Evolutionary conservation across 2,113 vertebrate species (phyloP).

Genomic region (Paradoxurus hermaphroditus): DNA sequence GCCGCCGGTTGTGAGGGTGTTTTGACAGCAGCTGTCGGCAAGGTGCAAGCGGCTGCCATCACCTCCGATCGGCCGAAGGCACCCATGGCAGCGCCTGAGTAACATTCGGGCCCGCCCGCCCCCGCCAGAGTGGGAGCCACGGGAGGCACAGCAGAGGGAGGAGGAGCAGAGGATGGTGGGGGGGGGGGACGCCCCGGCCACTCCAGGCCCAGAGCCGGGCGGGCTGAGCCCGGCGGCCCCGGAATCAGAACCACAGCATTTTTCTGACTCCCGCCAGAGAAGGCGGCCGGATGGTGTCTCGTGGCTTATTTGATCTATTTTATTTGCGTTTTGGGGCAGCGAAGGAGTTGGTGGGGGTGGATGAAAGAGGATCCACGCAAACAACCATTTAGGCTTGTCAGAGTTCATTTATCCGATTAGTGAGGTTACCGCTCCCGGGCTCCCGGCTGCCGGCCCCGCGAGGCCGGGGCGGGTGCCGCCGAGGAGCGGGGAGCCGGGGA

Average conservation of each 20-base stretch:
- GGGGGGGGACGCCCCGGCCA: background rate
- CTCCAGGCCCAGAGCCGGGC: fast-evolving
- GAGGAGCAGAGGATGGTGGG: background rate
- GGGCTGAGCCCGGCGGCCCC: background rate
- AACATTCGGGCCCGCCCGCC: background rate
- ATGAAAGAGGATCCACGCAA: slow-evolving; percentile 20
- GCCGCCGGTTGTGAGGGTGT: slow-evolving; percentile 49
- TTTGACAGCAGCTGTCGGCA: slow-evolving; percentile 74
- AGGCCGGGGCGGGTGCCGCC: background rate
- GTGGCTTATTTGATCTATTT: slow-evolving; percentile 59
- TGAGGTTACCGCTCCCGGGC: background rate
- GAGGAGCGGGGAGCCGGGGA: fast-evolving
- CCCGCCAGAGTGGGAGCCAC: background rate
- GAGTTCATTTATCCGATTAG: slow-evolving; percentile 60
- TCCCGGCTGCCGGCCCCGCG: background rate
- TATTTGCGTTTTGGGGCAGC: slow-evolving; percentile 55
- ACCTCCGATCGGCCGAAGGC: slow-evolving; percentile 65
- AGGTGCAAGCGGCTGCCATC: slow-evolving; percentile 72
- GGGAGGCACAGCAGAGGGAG: background rate
- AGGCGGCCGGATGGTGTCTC: background rate
- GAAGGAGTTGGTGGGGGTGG: background rate
- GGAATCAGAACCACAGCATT: background rate
- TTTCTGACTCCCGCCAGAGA: background rate
- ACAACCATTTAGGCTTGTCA: slow-evolving; percentile 46
- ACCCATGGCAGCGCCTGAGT: slow-evolving; percentile 41